Percentiles rank a stretch among this genome's conserved stretches.
These are phyloP conservation scores for Aphidius ervi DNA, from an alignment of 1,140 invertebrate genomes.

Conservation along the genomic window DNA sequence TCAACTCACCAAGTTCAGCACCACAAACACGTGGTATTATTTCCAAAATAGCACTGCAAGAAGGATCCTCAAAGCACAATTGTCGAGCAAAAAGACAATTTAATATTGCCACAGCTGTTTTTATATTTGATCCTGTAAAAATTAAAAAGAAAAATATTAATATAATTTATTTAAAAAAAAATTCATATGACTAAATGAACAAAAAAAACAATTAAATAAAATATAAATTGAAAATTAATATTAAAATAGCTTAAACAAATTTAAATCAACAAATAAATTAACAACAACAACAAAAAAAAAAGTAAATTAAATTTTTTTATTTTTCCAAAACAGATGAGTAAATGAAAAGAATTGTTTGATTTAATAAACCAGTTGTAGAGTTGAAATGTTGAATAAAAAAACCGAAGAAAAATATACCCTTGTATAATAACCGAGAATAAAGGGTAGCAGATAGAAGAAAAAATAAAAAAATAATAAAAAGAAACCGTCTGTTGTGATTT, in stretches of 20 bases:
- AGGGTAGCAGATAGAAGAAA: conserved; percentile 3
- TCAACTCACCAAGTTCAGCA: conserved; percentile 75
- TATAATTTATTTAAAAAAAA: not conserved
- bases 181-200: not conserved
- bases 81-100: conserved; percentile 81
- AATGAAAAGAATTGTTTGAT: no score
- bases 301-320: not conserved
- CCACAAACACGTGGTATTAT: conserved; percentile 85
- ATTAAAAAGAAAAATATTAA: conserved; percentile 24
- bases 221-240: not conserved
- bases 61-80: conserved; percentile 80
- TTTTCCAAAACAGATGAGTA: no score
- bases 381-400: no score
- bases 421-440: not conserved
- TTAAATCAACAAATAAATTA: no score
- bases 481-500: conserved; percentile 20
- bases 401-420: no score
- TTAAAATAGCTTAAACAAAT: not conserved
- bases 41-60: conserved; percentile 82
- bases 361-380: no score
- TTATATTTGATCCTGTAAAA: conserved; percentile 66
- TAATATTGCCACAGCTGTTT: conserved; percentile 70
- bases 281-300: not conserved
- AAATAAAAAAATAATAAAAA: not conserved
- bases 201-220: not conserved